Base-by-base conservation (phyloP, 64 coral and sea anemone species). In the Montipora capricornis region DNA sequence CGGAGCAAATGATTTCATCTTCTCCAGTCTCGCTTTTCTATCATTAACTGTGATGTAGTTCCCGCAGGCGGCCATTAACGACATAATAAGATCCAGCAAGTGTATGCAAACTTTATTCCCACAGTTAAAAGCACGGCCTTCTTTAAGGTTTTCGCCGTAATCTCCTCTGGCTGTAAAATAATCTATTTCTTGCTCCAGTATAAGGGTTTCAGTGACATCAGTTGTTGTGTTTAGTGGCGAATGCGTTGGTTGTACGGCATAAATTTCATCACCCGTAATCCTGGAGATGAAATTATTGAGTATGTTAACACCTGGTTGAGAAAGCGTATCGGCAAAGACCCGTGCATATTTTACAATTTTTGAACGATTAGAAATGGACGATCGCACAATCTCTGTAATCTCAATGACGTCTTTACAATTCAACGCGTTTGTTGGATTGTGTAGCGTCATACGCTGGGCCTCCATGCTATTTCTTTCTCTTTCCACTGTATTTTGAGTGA, bases 81-180 rank as follows among this genome's bases (percentile, higher is more conserved):
- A 14, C 26, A 84, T 67, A 19, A 84, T n/a, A 19, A 84, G 61
- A 84, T 84, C 81, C 14, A 84, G 81, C 59, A 84, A 68, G 60
- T 84, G 59, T 47, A 60, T 48, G n/a, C 81, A 84, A 16, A 84
- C 37, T 61, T 84, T 67, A 45, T 4, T 47, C 64, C 61, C 60
- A 37, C 1, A 37, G 37, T 37, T 0, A 37, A 37, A 37, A 37
- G 37, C 37, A 37, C 37, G 1, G 37, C 37, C 37, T 37, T 37
- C 37, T 37, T 37, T 37, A 37, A 37, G 37, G 37, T 37, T 37
- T 37, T 37, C 37, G 12, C 47, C 26, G 81, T 44, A 5, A 47
- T 84, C 9, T 19, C 5, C 6, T 6, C 59, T 0, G 64, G 60
- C 16, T 6, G 13, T 68, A 62, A 66, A 1, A 47, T 49, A 5